Evolutionary conservation across 2,113 vertebrate genomes (phyloP).

Genomic region (Cephalopholis sonnerati): DNA sequence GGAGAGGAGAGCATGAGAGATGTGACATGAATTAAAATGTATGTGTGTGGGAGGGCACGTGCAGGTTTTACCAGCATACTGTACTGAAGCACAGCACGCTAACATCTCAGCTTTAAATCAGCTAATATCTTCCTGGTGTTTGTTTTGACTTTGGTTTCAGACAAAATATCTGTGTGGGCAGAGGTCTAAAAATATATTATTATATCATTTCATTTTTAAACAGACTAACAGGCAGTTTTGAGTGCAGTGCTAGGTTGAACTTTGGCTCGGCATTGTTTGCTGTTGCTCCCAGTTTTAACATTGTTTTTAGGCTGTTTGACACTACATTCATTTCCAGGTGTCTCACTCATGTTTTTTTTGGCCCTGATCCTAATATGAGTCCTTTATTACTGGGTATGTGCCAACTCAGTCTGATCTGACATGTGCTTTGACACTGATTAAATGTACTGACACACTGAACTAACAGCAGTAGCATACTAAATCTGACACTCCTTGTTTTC

Average conservation of each 20-base stretch:
- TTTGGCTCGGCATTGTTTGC: background rate
- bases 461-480: too few relatives aligned
- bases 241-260: background rate
- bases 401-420: background rate
- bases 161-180: background rate
- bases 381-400: background rate
- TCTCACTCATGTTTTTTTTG: background rate
- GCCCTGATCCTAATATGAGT: background rate
- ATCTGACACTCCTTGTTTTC: too few relatives aligned
- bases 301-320: background rate
- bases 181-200: background rate
- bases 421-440: background rate
- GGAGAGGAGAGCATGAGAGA: conserved; percentile 3
- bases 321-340: background rate
- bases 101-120: background rate
- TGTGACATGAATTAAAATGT: conserved; percentile 26
- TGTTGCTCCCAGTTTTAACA: background rate
- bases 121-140: background rate
- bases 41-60: background rate
- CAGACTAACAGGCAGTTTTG: background rate
- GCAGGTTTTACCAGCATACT: background rate
- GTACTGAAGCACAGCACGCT: too few relatives aligned
- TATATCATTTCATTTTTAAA: background rate
- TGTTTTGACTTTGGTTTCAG: background rate
- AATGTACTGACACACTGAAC: background rate